Evolutionary conservation across 1,140 invertebrate genomes (phyloP).

Genomic region (Chionoecetes opilio): DNA sequence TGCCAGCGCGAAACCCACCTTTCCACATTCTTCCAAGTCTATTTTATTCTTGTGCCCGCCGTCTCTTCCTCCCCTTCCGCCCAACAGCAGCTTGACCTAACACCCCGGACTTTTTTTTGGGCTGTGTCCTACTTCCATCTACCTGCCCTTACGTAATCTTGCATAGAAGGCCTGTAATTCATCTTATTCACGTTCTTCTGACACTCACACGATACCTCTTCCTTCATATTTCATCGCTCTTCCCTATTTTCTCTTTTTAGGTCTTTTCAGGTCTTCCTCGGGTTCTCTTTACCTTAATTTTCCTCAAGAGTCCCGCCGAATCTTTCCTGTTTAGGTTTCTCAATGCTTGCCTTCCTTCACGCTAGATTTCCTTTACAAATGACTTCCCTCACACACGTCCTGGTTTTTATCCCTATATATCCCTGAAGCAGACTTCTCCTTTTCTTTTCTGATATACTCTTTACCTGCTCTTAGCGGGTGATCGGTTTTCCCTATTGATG

Average conservation of each 20-base stretch:
- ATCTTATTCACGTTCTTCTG: not conserved
- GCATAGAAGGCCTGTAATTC: not conserved
- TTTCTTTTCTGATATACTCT: not conserved
- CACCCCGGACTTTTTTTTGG: not conserved
- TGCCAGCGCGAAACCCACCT: not conserved
- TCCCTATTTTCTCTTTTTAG: not conserved
- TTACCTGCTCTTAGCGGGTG: not conserved
- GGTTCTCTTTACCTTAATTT: not conserved
- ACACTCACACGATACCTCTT: not conserved
- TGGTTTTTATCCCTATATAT: not conserved
- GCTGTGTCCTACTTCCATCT: not conserved
- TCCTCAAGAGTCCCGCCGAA: not conserved
- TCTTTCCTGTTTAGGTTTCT: not conserved
- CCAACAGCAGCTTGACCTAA: not conserved
- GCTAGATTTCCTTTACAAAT: not conserved
- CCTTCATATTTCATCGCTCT: not conserved
- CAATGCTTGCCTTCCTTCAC: not conserved
- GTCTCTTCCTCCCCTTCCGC: not conserved
- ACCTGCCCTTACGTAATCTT: not conserved
- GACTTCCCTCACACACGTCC: not conserved
- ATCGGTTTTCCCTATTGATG: not conserved
- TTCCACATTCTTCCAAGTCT: constrained; percentile 16
- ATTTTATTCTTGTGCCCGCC: not conserved
- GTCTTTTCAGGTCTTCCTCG: not conserved
- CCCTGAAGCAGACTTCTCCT: not conserved